These are phyloP conservation scores for Hylomyscus alleni DNA, from an alignment of 2,797 vertebrate species.

Conservation along the genomic window DNA sequence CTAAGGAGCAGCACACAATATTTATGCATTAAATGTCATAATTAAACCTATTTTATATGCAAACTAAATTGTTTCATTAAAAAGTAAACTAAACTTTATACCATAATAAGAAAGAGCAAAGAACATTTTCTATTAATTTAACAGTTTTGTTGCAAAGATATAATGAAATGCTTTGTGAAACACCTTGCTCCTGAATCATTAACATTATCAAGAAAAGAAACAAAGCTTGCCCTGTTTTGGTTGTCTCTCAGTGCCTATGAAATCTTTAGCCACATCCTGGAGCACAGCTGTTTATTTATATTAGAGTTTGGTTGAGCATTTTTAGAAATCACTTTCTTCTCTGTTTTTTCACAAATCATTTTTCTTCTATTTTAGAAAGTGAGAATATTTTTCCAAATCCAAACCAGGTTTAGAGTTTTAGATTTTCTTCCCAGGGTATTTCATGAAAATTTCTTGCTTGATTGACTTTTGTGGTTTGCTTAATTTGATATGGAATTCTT, in stretches of 20 bases:
- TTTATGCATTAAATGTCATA: not conserved
- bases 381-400: slow-evolving; percentile 34
- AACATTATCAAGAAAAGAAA: slow-evolving; percentile 22
- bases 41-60: not conserved
- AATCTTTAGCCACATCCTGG: not conserved
- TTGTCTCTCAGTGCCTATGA: not conserved
- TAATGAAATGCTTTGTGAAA: slow-evolving; percentile 6
- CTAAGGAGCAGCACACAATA: not conserved
- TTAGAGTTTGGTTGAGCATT: slow-evolving; percentile 38
- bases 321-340: slow-evolving; percentile 16
- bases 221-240: not conserved
- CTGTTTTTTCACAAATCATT: slow-evolving; percentile 14
- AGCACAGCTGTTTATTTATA: not conserved
- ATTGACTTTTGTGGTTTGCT: slow-evolving; percentile 35
- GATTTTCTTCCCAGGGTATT: slow-evolving; percentile 25
- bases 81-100: not conserved
- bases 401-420: slow-evolving; percentile 13
- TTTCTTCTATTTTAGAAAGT: slow-evolving; percentile 57
- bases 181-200: not conserved
- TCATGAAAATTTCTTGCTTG: slow-evolving; percentile 6
- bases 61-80: not conserved
- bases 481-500: slow-evolving; percentile 39
- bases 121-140: slow-evolving; percentile 53
- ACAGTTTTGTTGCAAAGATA: not conserved
- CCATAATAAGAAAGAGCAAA: not conserved